phyloP scores from a whole-genome alignment of 2,797 vertebrate genomes.

The Rhabdophis nuchalis region DNA sequence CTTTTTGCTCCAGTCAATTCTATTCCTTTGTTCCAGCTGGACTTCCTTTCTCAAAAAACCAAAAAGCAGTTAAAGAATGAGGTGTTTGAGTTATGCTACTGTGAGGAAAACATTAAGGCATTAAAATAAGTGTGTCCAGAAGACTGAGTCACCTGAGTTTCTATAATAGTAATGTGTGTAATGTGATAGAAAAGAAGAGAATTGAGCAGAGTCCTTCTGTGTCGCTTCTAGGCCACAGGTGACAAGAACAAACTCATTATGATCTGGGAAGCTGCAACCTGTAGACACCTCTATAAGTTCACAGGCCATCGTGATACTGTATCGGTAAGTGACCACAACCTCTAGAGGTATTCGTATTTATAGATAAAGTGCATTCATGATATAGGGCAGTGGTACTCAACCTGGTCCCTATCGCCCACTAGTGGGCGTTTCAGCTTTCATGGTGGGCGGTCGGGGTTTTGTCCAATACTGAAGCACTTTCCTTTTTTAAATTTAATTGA shows the following conservation, averaged over 20 bases:
- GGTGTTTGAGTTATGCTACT: background rate
- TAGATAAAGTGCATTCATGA: too few relatives aligned
- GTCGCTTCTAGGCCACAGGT: conserved; percentile 81
- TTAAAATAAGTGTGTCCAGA: background rate
- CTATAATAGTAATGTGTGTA: background rate
- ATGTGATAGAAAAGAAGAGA: background rate
- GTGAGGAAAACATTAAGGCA: background rate
- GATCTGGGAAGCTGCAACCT: conserved; percentile 88
- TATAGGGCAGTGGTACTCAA: too few relatives aligned
- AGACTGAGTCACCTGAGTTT: background rate
- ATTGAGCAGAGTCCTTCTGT: background rate
- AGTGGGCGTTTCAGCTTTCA: too few relatives aligned
- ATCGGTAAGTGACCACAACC: conserved; percentile 75
- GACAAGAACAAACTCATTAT: conserved; percentile 91
- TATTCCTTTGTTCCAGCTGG: background rate
- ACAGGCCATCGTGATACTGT: conserved; percentile 87
- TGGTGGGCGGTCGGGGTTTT: too few relatives aligned
- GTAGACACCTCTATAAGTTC: conserved; percentile 86
- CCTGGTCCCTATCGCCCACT: too few relatives aligned
- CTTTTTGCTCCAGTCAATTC: background rate
- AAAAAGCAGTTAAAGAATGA: background rate
- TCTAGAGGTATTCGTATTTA: background rate
- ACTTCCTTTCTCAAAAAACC: background rate
- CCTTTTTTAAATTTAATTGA: too few relatives aligned
- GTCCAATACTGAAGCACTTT: too few relatives aligned